A percentile compares a stretch with the other conserved stretches of the same genome.
These are phyloP conservation scores for Neofelis nebulosa DNA, from an alignment of 2,113 vertebrate genomes.

Conservation along the genomic window DNA sequence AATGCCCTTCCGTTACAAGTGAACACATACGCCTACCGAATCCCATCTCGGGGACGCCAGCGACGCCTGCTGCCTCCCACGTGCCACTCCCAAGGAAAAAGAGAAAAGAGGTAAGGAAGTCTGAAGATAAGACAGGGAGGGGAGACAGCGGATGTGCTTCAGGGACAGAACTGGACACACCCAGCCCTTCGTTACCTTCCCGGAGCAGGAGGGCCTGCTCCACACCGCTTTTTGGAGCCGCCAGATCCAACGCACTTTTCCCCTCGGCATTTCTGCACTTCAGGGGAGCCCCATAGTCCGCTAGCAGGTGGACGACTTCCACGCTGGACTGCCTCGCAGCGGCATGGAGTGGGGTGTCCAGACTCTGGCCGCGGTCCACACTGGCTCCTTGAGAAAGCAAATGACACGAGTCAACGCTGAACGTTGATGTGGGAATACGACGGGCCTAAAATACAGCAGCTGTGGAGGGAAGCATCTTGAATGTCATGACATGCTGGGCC, in stretches of 20 bases:
- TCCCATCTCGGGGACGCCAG: background rate
- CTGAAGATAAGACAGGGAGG: background rate
- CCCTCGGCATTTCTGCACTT: slow-evolving; percentile 89
- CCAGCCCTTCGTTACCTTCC: slow-evolving; percentile 82
- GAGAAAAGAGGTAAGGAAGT: background rate
- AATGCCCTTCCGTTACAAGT: background rate
- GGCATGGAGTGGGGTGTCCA: slow-evolving; percentile 91
- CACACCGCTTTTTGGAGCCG: slow-evolving; percentile 83
- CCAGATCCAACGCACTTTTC: slow-evolving; percentile 90
- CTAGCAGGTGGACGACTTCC: slow-evolving; percentile 87
- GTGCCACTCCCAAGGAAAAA: background rate
- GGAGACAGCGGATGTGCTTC: background rate
- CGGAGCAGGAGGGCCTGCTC: slow-evolving; percentile 84
- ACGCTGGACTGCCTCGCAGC: slow-evolving; percentile 85
- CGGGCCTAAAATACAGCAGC: background rate
- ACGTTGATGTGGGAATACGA: background rate
- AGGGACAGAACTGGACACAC: background rate
- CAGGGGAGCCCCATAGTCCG: slow-evolving; percentile 91
- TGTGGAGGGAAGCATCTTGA: background rate
- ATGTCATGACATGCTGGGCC: background rate
- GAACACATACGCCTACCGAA: background rate
- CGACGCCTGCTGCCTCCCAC: background rate
- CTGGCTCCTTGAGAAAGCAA: slow-evolving; percentile 88
- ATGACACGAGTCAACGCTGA: background rate
- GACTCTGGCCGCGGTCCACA: slow-evolving; percentile 85